Percentiles rank a stretch among this genome's conserved stretches.
Conservation (phyloP, 2,797 vertebrate genomes). For the Vultur gryphus region DNA sequence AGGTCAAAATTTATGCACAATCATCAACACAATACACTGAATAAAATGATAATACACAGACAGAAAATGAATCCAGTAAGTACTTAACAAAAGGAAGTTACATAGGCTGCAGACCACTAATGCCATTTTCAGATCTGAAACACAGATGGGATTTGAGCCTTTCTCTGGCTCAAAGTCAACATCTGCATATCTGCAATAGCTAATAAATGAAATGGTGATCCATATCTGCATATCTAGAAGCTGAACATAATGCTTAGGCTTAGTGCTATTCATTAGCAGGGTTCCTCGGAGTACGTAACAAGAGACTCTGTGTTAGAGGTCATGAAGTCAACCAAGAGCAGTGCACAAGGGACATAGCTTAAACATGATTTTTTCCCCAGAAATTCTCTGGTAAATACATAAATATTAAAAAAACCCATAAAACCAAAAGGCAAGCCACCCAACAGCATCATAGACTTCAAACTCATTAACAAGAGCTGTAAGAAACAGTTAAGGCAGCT, state of each 20-base stretch:
- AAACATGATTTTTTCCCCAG: not conserved
- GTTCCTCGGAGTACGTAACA: fast-evolving
- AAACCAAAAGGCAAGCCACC: not conserved
- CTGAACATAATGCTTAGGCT: not conserved
- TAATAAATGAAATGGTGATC: not conserved
- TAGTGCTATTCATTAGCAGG: not conserved
- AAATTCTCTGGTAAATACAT: not conserved
- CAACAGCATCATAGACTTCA: not conserved
- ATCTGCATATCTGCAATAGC: not conserved
- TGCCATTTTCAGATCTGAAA: not conserved
- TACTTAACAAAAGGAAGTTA: not conserved
- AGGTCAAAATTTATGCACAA: conserved; percentile 39
- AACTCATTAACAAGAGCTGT: not conserved
- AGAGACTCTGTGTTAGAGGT: not conserved
- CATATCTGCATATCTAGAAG: not conserved
- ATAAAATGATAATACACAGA: not conserved
- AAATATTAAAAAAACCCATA: not conserved
- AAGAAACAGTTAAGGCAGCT: not conserved
- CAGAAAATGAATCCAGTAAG: not conserved
- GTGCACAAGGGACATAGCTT: not conserved
- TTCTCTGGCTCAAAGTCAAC: not conserved
- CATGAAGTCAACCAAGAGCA: not conserved
- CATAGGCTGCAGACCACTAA: not conserved
- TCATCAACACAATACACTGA: not conserved
- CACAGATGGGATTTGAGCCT: not conserved